Percentiles rank a stretch among this genome's conserved stretches.
phyloP scores from a whole-genome alignment of 2,797 vertebrate genomes.

The Mus spretus region DNA sequence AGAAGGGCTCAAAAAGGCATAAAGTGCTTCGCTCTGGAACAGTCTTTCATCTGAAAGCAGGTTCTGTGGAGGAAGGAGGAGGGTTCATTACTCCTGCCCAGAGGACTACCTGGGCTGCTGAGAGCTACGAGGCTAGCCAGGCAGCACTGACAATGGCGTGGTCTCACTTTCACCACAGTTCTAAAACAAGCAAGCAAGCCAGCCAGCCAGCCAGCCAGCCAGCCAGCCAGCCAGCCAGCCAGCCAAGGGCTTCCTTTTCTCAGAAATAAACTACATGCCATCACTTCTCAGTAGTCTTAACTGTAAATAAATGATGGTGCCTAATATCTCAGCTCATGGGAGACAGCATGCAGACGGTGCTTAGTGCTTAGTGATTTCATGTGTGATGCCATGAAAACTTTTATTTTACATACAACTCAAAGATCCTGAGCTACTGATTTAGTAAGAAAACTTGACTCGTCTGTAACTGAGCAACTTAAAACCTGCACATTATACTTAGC shows the following conservation, averaged over 20 bases:
- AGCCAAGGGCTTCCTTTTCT: not conserved
- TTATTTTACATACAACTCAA: not conserved
- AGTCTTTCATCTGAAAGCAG: constrained; percentile 96
- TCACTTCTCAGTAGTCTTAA: not conserved
- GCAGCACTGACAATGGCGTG: no score
- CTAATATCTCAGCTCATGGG: not conserved
- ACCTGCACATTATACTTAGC: not conserved
- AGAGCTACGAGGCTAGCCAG: not conserved
- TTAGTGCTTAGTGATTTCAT: not conserved
- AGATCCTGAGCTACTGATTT: not conserved
- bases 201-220: no score
- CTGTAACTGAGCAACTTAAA: not conserved
- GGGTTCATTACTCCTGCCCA: not conserved
- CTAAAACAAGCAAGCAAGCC: not conserved
- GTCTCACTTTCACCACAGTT: not conserved
- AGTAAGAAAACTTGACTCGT: not conserved
- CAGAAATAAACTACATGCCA: not conserved
- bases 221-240: no score
- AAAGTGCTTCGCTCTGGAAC: constrained; percentile 98
- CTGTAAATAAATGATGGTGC: rapidly evolving
- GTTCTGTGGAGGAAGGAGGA: constrained; percentile 88
- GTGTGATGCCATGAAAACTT: not conserved
- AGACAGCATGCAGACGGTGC: not conserved
- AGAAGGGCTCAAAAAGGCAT: constrained; percentile 98
- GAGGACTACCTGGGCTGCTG: rapidly evolving